A percentile compares a stretch with the other conserved stretches of the same genome.
Evolutionary conservation across 2,113 vertebrate genomes (phyloP).

Genomic region (Platichthys stellatus): DNA sequence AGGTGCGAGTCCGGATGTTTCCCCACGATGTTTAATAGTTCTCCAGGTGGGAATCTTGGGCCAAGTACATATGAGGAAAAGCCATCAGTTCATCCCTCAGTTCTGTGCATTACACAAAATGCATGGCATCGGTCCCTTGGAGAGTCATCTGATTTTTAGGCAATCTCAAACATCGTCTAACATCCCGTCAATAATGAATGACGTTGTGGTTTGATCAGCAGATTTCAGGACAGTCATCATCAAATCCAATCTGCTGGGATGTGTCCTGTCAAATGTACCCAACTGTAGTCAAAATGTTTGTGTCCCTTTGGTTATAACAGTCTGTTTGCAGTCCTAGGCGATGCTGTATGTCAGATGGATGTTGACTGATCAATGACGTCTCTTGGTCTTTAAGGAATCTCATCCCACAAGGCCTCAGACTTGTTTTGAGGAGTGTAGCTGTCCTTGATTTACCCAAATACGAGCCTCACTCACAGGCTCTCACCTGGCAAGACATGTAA

Average conservation of each 20-base stretch:
- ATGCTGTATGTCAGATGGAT: constrained; percentile 15
- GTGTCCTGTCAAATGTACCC: constrained; percentile 28
- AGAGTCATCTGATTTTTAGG: constrained; percentile 10
- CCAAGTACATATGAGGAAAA: constrained; percentile 20
- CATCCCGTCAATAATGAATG: constrained; percentile 19
- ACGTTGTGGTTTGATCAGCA: constrained; percentile 13
- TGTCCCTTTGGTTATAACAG: constrained; percentile 11
- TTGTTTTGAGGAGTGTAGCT: not conserved
- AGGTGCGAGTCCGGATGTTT: constrained; percentile 40
- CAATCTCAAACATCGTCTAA: constrained; percentile 44
- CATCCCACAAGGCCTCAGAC: not conserved
- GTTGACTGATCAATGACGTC: constrained; percentile 13
- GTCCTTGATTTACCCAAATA: constrained; percentile 28
- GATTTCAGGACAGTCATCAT: constrained; percentile 8
- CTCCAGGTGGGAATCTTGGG: constrained; percentile 27
- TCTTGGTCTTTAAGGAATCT: constrained; percentile 25
- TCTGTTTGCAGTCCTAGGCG: constrained; percentile 6
- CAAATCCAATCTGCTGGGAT: constrained; percentile 33
- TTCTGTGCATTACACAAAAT: constrained; percentile 25
- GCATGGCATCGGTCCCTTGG: constrained; percentile 38
- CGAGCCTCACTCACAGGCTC: not conserved
- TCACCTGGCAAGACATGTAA: not conserved
- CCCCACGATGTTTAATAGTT: constrained; percentile 2
- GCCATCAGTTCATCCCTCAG: constrained; percentile 30
- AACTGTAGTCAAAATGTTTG: not conserved